phyloP scores from a whole-genome alignment of 2,888 invertebrate species.

The Philhelius pedissequus region DNA sequence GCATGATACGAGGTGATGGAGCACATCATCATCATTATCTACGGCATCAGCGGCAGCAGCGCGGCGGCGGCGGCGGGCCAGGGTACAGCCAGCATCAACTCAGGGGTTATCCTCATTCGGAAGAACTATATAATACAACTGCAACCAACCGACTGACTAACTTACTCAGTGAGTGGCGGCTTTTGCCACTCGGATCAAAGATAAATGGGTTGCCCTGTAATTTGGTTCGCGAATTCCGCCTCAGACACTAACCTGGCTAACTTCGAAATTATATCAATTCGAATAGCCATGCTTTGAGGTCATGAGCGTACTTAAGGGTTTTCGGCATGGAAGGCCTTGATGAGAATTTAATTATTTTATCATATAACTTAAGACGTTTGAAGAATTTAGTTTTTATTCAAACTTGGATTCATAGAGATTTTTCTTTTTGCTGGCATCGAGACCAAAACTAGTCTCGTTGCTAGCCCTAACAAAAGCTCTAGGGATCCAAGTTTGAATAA shows the following conservation, averaged over 20 bases:
- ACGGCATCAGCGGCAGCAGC: constrained; percentile 1
- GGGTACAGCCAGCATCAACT: constrained; percentile 2
- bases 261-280: constrained; percentile 64
- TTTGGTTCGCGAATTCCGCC: constrained; percentile 65
- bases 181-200: constrained; percentile 68
- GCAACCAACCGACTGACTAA: constrained; percentile 48
- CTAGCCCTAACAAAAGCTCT: no score
- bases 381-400: no score
- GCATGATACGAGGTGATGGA: constrained; percentile 63
- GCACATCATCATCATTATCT: constrained; percentile 67
- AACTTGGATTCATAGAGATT: no score
- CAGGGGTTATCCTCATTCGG: neutral
- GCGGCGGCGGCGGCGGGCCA: neutral
- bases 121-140: neutral
- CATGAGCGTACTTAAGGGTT: neutral
- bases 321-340: neutral
- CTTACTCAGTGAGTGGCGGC: constrained; percentile 62
- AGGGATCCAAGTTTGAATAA: no score
- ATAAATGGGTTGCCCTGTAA: constrained; percentile 68
- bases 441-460: no score
- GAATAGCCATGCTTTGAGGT: neutral
- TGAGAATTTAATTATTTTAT: no score
- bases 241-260: constrained; percentile 26
- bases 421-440: no score
- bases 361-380: no score